These are phyloP conservation scores for Crocallis elinguaria DNA, from an alignment of 2,888 invertebrate genomes.

Conservation along the genomic window DNA sequence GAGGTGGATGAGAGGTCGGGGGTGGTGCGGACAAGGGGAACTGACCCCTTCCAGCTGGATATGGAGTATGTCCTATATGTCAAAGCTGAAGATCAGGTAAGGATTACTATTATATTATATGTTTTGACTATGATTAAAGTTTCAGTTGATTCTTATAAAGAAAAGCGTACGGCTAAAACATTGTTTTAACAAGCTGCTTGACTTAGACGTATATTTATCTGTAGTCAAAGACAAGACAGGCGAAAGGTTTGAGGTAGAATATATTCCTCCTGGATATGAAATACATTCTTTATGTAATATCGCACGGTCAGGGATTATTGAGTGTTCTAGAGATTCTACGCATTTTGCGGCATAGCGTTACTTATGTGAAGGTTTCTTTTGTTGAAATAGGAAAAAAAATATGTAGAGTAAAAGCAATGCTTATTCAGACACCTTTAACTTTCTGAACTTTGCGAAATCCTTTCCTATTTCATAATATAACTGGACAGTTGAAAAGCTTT, in stretches of 20 bases:
- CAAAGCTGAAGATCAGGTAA: slow-evolving; percentile 95
- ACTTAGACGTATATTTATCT: not conserved
- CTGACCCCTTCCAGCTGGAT: slow-evolving; percentile 96
- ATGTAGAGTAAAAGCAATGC: slow-evolving; percentile 1
- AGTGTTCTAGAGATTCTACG: slow-evolving; percentile 8
- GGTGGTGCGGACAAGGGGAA: slow-evolving; percentile 95
- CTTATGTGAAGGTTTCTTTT: slow-evolving; percentile 13
- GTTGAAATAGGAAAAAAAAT: slow-evolving; percentile 4
- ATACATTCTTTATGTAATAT: slow-evolving; percentile 10
- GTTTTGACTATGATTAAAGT: not conserved
- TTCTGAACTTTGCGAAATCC: slow-evolving; percentile 3
- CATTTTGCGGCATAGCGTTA: slow-evolving; percentile 3
- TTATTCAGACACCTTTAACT: slow-evolving; percentile 10
- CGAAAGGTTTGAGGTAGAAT: too few relatives aligned
- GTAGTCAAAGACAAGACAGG: too few relatives aligned
- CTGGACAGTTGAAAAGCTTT: slow-evolving; percentile 2
- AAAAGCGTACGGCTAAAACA: not conserved
- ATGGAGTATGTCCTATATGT: slow-evolving; percentile 98
- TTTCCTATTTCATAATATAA: slow-evolving; percentile 6
- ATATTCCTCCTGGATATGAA: slow-evolving; percentile 13
- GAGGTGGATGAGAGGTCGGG: slow-evolving; percentile 96
- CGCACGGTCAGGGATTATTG: slow-evolving; percentile 15
- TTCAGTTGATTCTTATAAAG: too few relatives aligned
- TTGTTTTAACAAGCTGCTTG: not conserved
- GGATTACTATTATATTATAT: not conserved